Base-by-base conservation (phyloP, 1,140 invertebrate species). In the Hydropsyche tenuis region DNA sequence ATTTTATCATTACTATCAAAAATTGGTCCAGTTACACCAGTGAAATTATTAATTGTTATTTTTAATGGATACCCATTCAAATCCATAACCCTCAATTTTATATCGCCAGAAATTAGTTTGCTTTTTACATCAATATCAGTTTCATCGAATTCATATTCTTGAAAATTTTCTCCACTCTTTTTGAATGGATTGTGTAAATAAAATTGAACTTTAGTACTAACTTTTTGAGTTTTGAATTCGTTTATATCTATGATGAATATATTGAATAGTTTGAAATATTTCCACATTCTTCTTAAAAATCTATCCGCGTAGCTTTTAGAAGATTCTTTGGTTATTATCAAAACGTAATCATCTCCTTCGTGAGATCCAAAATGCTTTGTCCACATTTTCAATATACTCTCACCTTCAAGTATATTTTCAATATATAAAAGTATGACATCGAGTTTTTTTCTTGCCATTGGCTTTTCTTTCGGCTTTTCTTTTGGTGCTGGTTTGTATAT, bases 11-110 rank as follows among this genome's bases (percentile, higher is more conserved):
- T 18, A 12, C 65, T 30, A 46, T 76, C 37, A n/a, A 16, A 25
- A 7, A 73, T 53, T 9, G 75, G 56, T 27, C 63, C 71, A 6
- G 56, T 65, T 12, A 70, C 37, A 30, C 71, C 66, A 48, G 42
- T 66, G 43, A 70, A 73, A n/a, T 71, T 23, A 6, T 30, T 43
- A 65, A 76, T 73, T 37, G 60, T 65, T 3, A 76, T 45, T 56
- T 27, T 70, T 20, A 76, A 30, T n/a, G 75, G 75, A 66, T 70
- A 76, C 7, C 63, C 63, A 1, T 66, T 42, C 14, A 76, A 62
- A 65, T 76, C 62, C 43, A n/a, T 27, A 18, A 51, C 37, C 65
- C 68, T 73, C 1, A 18, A 20, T 3, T 70, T 37, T 1, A 70
- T 30, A 37, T 25, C 16, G 11, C 60, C 37, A 14, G 16, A 16